These are phyloP conservation scores for Pelosia muscerda DNA, from an alignment of 2,888 invertebrate species.

Conservation along the genomic window DNA sequence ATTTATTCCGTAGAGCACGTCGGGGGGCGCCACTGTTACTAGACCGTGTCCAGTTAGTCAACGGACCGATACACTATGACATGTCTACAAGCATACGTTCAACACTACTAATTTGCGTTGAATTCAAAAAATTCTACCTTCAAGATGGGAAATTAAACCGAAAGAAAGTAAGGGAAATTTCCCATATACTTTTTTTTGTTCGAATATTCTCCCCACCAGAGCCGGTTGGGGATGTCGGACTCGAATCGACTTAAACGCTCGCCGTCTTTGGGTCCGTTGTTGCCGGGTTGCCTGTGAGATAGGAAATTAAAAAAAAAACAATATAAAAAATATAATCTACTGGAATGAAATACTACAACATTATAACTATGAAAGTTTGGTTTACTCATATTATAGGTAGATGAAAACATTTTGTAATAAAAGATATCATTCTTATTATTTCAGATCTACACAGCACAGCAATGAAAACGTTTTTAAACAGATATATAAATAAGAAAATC, in stretches of 20 bases:
- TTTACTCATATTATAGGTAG: no score
- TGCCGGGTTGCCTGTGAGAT: no score
- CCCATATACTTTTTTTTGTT: neutral
- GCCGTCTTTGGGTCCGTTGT: no score
- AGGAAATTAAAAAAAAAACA: no score
- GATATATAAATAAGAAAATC: neutral
- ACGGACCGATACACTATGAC: neutral
- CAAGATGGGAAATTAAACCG: neutral
- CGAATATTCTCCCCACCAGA: no score
- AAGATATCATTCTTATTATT: neutral
- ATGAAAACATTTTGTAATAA: neutral
- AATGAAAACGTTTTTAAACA: neutral
- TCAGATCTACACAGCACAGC: neutral
- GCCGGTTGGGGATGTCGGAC: no score
- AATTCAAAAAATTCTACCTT: neutral
- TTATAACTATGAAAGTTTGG: no score
- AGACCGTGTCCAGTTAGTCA: constrained; percentile 3
- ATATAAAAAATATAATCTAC: neutral
- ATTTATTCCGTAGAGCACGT: constrained; percentile 18
- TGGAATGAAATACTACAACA: neutral
- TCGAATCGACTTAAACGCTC: no score
- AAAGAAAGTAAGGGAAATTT: neutral
- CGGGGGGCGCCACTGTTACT: neutral
- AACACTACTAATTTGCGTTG: neutral
- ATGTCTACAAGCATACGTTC: neutral